Evolutionary conservation across 1,140 invertebrate genomes (phyloP).

Genomic region (Berghia stephanieae): DNA sequence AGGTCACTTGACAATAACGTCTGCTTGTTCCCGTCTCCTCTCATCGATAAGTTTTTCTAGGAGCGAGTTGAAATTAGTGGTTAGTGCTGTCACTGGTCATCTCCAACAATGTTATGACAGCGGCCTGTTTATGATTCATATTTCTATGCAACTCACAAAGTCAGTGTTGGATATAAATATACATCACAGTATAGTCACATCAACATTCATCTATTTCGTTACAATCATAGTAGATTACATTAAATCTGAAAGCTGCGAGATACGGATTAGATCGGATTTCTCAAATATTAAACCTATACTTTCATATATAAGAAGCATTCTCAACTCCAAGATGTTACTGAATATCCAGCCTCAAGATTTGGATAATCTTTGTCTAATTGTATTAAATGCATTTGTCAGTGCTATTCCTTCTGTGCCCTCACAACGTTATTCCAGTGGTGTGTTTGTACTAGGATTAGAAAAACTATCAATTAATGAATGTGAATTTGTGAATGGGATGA

Average conservation of each 20-base stretch:
- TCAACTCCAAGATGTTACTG: slow-evolving; percentile 37
- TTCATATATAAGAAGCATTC: slow-evolving; percentile 37
- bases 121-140: slow-evolving; percentile 36
- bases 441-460: slow-evolving; percentile 34
- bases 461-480: slow-evolving; percentile 29
- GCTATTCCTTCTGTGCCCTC: slow-evolving; percentile 22
- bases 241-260: slow-evolving; percentile 26
- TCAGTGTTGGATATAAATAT: too few species aligned
- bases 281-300: slow-evolving; percentile 38
- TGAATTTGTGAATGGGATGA: slow-evolving; percentile 30
- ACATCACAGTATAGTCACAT: too few species aligned
- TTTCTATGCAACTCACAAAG: slow-evolving; percentile 33
- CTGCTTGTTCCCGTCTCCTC: slow-evolving; percentile 34
- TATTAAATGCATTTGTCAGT: slow-evolving; percentile 43
- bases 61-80: slow-evolving; percentile 41
- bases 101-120: slow-evolving; percentile 39
- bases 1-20: slow-evolving; percentile 42
- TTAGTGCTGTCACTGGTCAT: slow-evolving; percentile 39
- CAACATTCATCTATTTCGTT: too few species aligned
- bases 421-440: slow-evolving; percentile 21
- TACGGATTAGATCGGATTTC: slow-evolving; percentile 32
- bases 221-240: slow-evolving; percentile 30
- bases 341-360: slow-evolving; percentile 26
- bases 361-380: slow-evolving; percentile 30
- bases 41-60: slow-evolving; percentile 34